Evolutionary conservation across 2,797 vertebrate species (phyloP), one percentile per base, ranked within the genome.

Genomic region (Notolepis coatsorum): DNA sequence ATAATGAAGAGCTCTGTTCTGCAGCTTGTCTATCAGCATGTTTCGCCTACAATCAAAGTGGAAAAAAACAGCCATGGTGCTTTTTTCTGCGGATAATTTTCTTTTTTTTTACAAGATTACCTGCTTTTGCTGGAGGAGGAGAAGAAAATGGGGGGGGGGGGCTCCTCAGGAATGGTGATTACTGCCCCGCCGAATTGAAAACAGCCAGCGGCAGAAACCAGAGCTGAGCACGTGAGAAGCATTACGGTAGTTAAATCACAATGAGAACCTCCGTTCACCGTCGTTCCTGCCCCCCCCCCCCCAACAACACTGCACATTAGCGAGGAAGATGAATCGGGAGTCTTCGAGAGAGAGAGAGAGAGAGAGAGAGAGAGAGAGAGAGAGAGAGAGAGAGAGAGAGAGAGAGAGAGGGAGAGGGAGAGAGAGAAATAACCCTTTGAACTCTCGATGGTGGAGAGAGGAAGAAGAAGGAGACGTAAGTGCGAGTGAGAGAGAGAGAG

Each of bases 201-300:
- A 72, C 82, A 86, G 74, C 76, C 70, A 84, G 53, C 4, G 31
- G 28, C n/a, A 68, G 87, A 90, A 86, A 88, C 84, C 71, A 82
- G 77, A 88, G 85, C 86, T 86, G 47, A 82, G 77, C 63, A 76
- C 75, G 71, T 43, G 24, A 86, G 79, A 84, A 64, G 75, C 84
- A 89, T 88, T 86, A 83, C 51, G 38, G 75, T 73, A 60, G 76
- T 84, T 81, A 83, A 80, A 78, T 52, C 8, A 10, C n/a, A 80
- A 85, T 80, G 81, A 85, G 80, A 68, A 71, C 73, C 71, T 66
- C 3, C 12, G 62, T 20, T 71, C 68, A 78, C 48, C 58, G 71
- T 86, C 80, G 57, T 56, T 79, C 68, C 56, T 79, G 74, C 50
- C 31, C 49, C 50, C 23, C 65, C 17, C 2, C 25, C 64, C 49